A percentile compares a stretch with the other conserved stretches of the same genome.
Conservation (phyloP, 2,888 invertebrate genomes). For the Phalangium opilio region DNA sequence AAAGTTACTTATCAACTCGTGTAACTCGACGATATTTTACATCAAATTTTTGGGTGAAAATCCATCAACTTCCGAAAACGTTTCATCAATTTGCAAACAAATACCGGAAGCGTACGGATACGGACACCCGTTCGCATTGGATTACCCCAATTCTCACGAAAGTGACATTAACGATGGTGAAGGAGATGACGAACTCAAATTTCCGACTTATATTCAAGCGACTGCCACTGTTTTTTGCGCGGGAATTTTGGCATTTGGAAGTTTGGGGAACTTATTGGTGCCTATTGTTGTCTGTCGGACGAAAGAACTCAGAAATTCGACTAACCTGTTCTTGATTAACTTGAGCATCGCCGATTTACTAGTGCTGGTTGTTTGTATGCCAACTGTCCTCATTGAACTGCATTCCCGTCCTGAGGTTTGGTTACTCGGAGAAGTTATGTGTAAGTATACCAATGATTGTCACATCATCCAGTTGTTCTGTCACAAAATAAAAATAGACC, state of each 20-base stretch:
- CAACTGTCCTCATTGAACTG: slow-evolving; percentile 79
- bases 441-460: too few relatives aligned
- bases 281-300: slow-evolving; percentile 79
- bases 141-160: too few relatives aligned
- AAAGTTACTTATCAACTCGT: too few relatives aligned
- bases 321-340: slow-evolving; percentile 85
- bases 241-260: slow-evolving; percentile 71
- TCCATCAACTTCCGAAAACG: too few relatives aligned
- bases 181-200: neutral
- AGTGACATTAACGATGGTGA: too few relatives aligned
- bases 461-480: too few relatives aligned
- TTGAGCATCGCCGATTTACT: slow-evolving; percentile 80
- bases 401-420: slow-evolving; percentile 80
- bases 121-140: too few relatives aligned
- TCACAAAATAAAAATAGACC: too few relatives aligned
- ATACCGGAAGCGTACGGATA: too few relatives aligned
- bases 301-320: slow-evolving; percentile 85
- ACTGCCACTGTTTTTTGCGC: slow-evolving; percentile 77
- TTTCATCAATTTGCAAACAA: too few relatives aligned
- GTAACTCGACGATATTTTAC: too few relatives aligned
- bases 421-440: slow-evolving; percentile 79
- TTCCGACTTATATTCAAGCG: slow-evolving; percentile 65
- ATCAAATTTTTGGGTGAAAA: too few relatives aligned
- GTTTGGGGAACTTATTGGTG: slow-evolving; percentile 82
- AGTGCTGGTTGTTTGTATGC: slow-evolving; percentile 78